Conservation (phyloP, 2,888 invertebrate genomes). For the Noctuana brunneofusca region DNA sequence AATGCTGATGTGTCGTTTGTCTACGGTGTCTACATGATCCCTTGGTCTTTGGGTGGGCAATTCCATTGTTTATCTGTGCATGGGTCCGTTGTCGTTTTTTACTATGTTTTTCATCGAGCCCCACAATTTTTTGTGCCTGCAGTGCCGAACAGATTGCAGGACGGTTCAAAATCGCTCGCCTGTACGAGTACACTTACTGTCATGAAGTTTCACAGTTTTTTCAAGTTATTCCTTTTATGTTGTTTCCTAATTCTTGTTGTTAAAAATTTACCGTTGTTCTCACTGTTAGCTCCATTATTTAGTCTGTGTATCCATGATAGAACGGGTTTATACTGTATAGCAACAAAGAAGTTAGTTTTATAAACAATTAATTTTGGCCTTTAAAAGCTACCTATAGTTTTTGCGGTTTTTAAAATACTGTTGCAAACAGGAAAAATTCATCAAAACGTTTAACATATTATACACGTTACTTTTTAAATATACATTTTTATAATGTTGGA, state of each 20-base stretch:
- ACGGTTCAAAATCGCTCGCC: no score
- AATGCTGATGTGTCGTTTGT: constrained; percentile 21
- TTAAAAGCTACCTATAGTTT: constrained; percentile 4
- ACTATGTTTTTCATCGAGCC: not conserved
- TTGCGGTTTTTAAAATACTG: constrained; percentile 1
- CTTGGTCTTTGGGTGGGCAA: constrained; percentile 6
- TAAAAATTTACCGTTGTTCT: not conserved
- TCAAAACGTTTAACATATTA: constrained; percentile 3
- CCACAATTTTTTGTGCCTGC: no score
- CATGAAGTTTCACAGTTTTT: no score
- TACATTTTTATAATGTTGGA: not conserved
- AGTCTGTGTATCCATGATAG: not conserved
- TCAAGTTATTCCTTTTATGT: not conserved
- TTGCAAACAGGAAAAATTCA: constrained; percentile 1
- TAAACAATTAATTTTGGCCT: not conserved
- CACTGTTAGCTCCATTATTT: not conserved
- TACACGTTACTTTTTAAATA: not conserved
- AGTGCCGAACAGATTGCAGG: no score
- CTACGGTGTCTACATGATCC: not conserved
- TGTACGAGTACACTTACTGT: no score
- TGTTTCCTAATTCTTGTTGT: not conserved
- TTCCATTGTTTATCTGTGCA: not conserved
- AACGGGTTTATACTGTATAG: not conserved
- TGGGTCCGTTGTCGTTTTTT: not conserved
- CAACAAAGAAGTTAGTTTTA: not conserved